Conservation (phyloP, 2,113 vertebrate genomes). For the Gasterosteus nipponicus region DNA sequence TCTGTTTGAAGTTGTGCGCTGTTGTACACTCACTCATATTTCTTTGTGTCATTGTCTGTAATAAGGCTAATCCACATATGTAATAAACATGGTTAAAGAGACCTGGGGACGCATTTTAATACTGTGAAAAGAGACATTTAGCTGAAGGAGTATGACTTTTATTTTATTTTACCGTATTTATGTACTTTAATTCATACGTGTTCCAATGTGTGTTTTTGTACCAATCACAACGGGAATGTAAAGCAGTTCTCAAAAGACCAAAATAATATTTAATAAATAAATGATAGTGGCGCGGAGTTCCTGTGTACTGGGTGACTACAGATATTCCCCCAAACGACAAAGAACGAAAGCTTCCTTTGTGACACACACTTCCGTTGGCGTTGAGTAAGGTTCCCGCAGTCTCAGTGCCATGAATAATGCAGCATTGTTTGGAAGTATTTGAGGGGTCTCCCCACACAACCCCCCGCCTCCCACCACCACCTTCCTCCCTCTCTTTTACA, state of each 20-base stretch:
- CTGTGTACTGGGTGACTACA: neutral
- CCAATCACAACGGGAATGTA: neutral
- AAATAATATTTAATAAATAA: neutral
- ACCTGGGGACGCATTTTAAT: neutral
- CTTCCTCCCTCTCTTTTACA: neutral
- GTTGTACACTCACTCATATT: neutral
- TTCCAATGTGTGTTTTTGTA: no score
- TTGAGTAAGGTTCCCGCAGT: constrained; percentile 22
- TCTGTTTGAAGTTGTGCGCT: neutral
- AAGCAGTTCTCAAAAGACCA: neutral
- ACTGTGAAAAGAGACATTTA: neutral
- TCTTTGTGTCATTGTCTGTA: no score
- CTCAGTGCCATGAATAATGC: constrained; percentile 49
- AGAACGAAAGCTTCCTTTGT: constrained; percentile 14
- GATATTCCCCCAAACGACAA: neutral
- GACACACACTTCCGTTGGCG: constrained; percentile 30
- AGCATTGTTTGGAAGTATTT: constrained; percentile 36
- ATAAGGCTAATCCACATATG: neutral
- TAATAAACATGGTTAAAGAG: neutral
- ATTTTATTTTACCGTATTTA: neutral
- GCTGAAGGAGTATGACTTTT: neutral
- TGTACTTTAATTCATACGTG: neutral
- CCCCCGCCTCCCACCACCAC: neutral
- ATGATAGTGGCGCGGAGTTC: neutral
- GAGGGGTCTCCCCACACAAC: neutral